phyloP scores from a whole-genome alignment of 37 sponge, comb jelly and placozoan species.

The Chondrilla cf. caribensis region DNA sequence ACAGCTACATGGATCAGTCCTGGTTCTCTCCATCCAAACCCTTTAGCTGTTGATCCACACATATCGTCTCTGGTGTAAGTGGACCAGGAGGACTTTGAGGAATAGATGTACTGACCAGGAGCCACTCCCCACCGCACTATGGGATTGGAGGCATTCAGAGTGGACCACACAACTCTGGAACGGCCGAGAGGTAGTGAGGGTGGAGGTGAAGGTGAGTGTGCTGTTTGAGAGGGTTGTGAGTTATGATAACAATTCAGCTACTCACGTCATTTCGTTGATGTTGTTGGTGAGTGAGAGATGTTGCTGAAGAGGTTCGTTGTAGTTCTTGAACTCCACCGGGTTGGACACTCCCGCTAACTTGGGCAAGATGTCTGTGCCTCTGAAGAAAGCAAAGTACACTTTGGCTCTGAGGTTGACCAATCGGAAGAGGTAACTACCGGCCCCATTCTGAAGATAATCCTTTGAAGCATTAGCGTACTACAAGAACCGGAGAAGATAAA shows the following conservation, averaged over 20 bases:
- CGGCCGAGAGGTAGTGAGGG: no score
- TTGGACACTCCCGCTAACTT: conserved; percentile 44
- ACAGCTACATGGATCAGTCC: conserved; percentile 47
- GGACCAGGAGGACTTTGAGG: not conserved
- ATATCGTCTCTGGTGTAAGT: conserved; percentile 73
- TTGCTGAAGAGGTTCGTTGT: conserved; percentile 60
- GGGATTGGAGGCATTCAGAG: conserved; percentile 33
- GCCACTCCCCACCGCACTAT: conserved; percentile 47
- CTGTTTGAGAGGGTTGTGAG: not conserved
- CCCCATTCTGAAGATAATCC: conserved; percentile 25
- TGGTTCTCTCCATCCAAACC: conserved; percentile 63
- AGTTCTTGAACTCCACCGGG: conserved; percentile 44
- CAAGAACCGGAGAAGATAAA: no score
- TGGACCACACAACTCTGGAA: conserved; percentile 62
- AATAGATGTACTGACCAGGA: conserved; percentile 26
- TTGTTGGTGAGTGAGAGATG: conserved; percentile 58
- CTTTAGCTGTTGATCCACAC: conserved; percentile 73
- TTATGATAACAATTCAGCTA: no score
- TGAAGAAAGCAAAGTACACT: conserved; percentile 57
- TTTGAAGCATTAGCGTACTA: no score
- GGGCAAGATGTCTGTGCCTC: not conserved
- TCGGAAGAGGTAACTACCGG: conserved; percentile 37
- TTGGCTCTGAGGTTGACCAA: conserved; percentile 58
- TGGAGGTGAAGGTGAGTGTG: no score
- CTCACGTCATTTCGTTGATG: conserved; percentile 60